Evolutionary conservation across 2,888 invertebrate species (phyloP), one percentile per base, ranked within the genome.

Genomic region (Pterostichus niger): DNA sequence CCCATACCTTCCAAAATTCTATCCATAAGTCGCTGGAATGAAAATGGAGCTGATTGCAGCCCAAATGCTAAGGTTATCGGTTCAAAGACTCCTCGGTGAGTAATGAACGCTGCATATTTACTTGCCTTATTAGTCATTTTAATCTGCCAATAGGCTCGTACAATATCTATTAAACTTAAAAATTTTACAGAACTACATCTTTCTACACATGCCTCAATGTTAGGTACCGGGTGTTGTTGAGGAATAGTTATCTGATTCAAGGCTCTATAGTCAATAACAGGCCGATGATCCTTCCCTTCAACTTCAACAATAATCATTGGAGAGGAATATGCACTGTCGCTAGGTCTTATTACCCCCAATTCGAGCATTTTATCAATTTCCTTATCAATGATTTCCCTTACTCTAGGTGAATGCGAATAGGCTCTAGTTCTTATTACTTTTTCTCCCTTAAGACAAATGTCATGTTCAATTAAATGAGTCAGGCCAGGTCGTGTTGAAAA

Each of bases 361-460:
- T 77, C 40, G 0, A 77, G 11, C 77, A 77, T 77, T 15, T 77
- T 77, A 35, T 77, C 56, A 9, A 77, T 77, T 77, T 77, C 56
- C 15, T 77, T 77, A 11, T 77, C 77, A 0, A 77, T 13, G 2
- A 77, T 56, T 35, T 56, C 77, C 7, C 40, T 2, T 40, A 77
- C 17, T 35, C 77, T 9, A 7, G 77, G 77, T 15, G 77, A 77
- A 77, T 77, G 77, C 7, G 40, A 54, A 56, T 77, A 56, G 0
- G 77, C 56, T 77, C 15, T 54, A 2, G 13, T 56, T 6, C 77
- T 0, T 31, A 77, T 77, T 10, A 77, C 10, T 15, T 77, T 77
- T 2, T 77, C 56, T 13, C 56, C 56, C 10, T 56, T 77, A 6
- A 77, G 35, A 4, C 1, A 1, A 35, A 77, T 77, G 13, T 77